Base-by-base conservation (phyloP, 2,797 vertebrate species). In the Eulemur rubriventer region DNA sequence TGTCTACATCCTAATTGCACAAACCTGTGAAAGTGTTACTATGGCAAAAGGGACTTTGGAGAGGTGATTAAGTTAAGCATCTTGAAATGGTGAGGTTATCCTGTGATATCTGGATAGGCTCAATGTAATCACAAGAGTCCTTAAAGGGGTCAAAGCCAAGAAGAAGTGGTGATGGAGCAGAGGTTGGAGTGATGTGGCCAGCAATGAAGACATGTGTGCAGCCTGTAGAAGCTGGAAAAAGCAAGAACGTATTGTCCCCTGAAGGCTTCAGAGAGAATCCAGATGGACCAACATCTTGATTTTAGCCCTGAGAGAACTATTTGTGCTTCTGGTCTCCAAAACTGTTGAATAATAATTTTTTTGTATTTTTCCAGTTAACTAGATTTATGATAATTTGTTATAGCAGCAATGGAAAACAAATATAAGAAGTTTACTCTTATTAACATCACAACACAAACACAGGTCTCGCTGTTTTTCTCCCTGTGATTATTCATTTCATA, bases 161-260 rank as follows among this genome's bases (percentile, higher is more conserved):
- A 24, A 52, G 11, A 59, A 24, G 2, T 12, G 48, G 65, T 6
- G 20, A 33, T 24, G 8, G 73, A 43, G 8, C 13, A 75, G 10
- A 61, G 0, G 0, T 2, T 59, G 22, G 12, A 85, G 30, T 8
- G 11, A 33, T 16, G 3, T 16, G 10, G 1, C 35, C 9, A 5
- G 33, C 22, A 78, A 38, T n/a, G 70, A 22, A 87, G 82, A 6
- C 33, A 46, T 13, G 9, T 17, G 2, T n/a, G 14, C 0, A 33
- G 26, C 28, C n/a, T 89, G 24, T 35, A 30, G 43, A 61, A 73
- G 9, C 13, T 69, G 28, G 35, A 26, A 80, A 52, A 41, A 17
- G 12, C n/a, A 63, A 50, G n/a, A 46, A 57, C 6, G 1, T 52
- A 35, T 72, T 65, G 6, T 43, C 18, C 35, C 11, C 20, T 26